phyloP scores from a whole-genome alignment of 1,140 invertebrate species.

The Pinna nobilis region DNA sequence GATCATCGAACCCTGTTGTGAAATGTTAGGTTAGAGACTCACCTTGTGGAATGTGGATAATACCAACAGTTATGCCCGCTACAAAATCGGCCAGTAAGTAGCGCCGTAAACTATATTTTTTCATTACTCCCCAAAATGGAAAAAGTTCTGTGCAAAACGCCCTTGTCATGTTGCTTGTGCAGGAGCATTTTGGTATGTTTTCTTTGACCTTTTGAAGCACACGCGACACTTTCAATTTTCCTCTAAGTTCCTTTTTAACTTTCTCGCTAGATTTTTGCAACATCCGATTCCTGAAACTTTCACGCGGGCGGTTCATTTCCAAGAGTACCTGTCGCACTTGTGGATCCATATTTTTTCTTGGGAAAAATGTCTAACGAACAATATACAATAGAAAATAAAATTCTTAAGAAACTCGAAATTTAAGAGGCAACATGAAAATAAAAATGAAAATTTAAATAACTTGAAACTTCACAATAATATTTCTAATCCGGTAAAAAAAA shows the following conservation, averaged over 20 bases:
- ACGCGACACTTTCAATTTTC: slow-evolving; percentile 15
- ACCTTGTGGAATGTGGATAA: slow-evolving; percentile 78
- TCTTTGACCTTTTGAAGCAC: slow-evolving; percentile 10
- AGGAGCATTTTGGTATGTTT: slow-evolving; percentile 37
- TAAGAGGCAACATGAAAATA: too few species aligned
- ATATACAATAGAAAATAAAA: too few species aligned
- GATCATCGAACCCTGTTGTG: too few species aligned
- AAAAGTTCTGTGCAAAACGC: slow-evolving; percentile 58
- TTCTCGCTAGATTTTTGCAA: slow-evolving; percentile 32
- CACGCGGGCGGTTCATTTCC: slow-evolving; percentile 36
- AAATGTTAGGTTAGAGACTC: slow-evolving; percentile 58
- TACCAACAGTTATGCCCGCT: slow-evolving; percentile 76
- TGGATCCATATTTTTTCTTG: slow-evolving; percentile 35
- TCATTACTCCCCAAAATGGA: slow-evolving; percentile 71
- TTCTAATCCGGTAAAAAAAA: too few species aligned
- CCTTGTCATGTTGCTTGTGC: slow-evolving; percentile 37
- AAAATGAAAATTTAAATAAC: too few species aligned
- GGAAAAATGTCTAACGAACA: too few species aligned
- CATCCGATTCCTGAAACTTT: slow-evolving; percentile 26
- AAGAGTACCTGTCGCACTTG: slow-evolving; percentile 20
- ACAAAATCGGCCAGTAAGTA: slow-evolving; percentile 74
- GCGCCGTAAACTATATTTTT: slow-evolving; percentile 70
- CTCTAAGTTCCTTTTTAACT: slow-evolving; percentile 20
- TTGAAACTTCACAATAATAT: too few species aligned
- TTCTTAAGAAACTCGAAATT: too few species aligned